phyloP scores from a whole-genome alignment of 2,888 invertebrate genomes.

The Cryptops parisi region DNA sequence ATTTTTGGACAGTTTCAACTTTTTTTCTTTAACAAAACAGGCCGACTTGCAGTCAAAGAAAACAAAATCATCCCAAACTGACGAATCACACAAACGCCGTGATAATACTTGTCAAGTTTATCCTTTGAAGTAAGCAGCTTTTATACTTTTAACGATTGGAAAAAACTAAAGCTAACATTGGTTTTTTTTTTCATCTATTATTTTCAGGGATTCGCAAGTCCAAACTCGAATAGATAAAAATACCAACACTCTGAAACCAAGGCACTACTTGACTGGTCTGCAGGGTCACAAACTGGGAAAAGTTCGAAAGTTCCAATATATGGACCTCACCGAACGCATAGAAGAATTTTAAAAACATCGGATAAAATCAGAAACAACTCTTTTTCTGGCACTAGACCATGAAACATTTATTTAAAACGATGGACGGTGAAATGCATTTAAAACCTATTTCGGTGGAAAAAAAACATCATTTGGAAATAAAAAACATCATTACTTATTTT shows the following conservation, averaged over 20 bases:
- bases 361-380: no score
- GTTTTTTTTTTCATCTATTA: neutral
- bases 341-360: no score
- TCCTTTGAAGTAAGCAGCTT: conserved; percentile 33
- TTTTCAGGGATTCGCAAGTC: neutral
- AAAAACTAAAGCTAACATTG: no score
- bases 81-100: conserved; percentile 46
- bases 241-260: neutral
- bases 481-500: no score
- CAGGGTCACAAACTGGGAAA: conserved; percentile 5
- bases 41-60: conserved; percentile 41
- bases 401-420: no score
- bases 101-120: conserved; percentile 49
- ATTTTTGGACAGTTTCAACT: no score
- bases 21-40: conserved; percentile 22
- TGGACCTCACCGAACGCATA: conserved; percentile 9
- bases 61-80: conserved; percentile 56
- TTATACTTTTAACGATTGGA: neutral
- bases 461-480: no score
- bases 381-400: no score
- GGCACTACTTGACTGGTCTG: conserved; percentile 4
- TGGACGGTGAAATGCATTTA: no score
- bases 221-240: neutral
- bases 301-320: neutral
- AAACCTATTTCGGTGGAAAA: no score